These are phyloP conservation scores for Pasiphila rectangulata DNA, from an alignment of 2,888 invertebrate species.

Conservation along the genomic window DNA sequence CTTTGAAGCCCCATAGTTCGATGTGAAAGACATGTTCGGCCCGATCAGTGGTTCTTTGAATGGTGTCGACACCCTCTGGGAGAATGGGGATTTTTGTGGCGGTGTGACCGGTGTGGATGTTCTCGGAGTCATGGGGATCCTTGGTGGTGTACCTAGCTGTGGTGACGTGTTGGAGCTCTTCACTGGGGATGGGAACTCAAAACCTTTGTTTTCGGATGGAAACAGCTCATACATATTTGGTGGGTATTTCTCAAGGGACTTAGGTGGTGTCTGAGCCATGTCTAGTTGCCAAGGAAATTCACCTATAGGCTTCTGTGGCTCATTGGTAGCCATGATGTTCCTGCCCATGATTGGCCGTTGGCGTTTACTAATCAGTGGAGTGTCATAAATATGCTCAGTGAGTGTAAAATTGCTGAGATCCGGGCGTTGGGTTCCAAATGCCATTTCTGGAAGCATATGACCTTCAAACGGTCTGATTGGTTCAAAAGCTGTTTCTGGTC, in stretches of 20 bases:
- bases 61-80: constrained; percentile 10
- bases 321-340: constrained; percentile 48
- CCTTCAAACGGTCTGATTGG: neutral
- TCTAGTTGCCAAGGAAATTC: constrained; percentile 26
- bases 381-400: constrained; percentile 21
- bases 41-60: constrained; percentile 23
- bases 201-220: constrained; percentile 47
- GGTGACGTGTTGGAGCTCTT: constrained; percentile 30
- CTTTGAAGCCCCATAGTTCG: constrained; percentile 30
- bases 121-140: constrained; percentile 23
- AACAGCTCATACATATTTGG: constrained; percentile 53
- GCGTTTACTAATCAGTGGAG: constrained; percentile 36
- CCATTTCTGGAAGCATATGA: neutral
- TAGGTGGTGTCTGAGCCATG: constrained; percentile 39
- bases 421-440: neutral
- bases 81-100: constrained; percentile 4
- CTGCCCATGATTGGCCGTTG: constrained; percentile 61
- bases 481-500: neutral
- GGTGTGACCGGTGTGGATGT: constrained; percentile 4
- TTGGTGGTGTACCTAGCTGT: constrained; percentile 24
- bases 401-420: constrained; percentile 2
- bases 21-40: constrained; percentile 25
- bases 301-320: constrained; percentile 26
- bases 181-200: constrained; percentile 43
- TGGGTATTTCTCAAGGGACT: constrained; percentile 13